phyloP scores from a whole-genome alignment of 2,797 vertebrate species.

The Rhynchonycteris naso region DNA sequence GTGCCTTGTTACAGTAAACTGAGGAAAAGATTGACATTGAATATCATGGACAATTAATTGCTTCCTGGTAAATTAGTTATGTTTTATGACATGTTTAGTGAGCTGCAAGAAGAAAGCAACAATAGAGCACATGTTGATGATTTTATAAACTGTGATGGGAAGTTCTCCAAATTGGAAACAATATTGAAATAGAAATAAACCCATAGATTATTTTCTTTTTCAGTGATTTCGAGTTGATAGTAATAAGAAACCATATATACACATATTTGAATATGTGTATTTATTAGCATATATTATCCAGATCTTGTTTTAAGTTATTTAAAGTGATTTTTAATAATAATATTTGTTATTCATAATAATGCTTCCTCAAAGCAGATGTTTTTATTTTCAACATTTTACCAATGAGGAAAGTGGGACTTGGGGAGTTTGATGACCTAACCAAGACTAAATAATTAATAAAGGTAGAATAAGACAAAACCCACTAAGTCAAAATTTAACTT shows the following conservation, averaged over 20 bases:
- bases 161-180: not conserved
- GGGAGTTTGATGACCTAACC: not conserved
- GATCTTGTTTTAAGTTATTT: not conserved
- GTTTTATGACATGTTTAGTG: not conserved
- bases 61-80: not conserved
- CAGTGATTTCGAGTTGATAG: not conserved
- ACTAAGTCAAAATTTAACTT: slow-evolving; percentile 12
- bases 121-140: not conserved
- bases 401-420: not conserved
- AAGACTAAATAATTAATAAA: slow-evolving; percentile 15
- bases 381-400: slow-evolving; percentile 15
- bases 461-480: not conserved
- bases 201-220: not conserved
- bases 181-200: not conserved
- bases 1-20: slow-evolving; percentile 67
- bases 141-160: slow-evolving; percentile 22
- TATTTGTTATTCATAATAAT: not conserved
- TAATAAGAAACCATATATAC: not conserved
- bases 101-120: slow-evolving; percentile 5
- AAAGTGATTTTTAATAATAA: slow-evolving; percentile 17
- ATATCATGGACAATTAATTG: not conserved
- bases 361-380: not conserved
- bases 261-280: not conserved
- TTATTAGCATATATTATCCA: not conserved
- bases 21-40: slow-evolving; percentile 63